Evolutionary conservation across 1,140 invertebrate species (phyloP), one percentile per base, ranked within the genome.

Genomic region (Nasonia giraulti): DNA sequence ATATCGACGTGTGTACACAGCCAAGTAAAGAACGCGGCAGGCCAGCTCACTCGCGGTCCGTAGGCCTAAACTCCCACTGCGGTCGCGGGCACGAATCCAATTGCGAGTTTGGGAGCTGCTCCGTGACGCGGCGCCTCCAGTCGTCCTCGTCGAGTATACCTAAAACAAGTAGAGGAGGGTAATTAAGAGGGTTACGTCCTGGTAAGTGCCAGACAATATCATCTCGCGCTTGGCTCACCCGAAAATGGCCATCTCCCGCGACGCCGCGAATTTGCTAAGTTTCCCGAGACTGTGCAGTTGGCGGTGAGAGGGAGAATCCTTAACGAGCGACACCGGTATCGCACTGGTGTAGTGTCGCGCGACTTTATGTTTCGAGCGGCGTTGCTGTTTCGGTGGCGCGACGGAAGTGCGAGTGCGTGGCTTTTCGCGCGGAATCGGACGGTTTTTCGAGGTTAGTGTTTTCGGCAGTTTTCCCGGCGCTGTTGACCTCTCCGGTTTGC

Each of bases 121-220:
- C 84, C 55, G 55, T 62, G 87, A 88, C 79, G 73, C 77, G 78
- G 71, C 69, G 47, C 44, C 11, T 77, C 76, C 50, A 85, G 44
- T 74, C 47, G 47, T 74, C 74, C 82, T 71, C 66, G 1, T 14
- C 74, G 83, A 17, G 17, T 62, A 62, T 62, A 62, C 62, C 83
- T 44, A 80, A 27, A 27, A 79, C 40, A 33, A 69, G 50, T 23
- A 47, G 17, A 55, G 10, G 66, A 50, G 2, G 6, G 75, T 86
- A 86, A 84, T 84, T 83, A 77, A 78, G 74, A 27, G 55, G 66
- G 31, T 89, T 88, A 88, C 88, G 86, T 87, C 86, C 85, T 88
- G 88, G 86, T 87, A 89, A 91, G 87, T 88, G 88, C 86, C 85
- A 86, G 83, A 78, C 87, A 74, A 83, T 88, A 82, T 75, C 84